phyloP scores from a whole-genome alignment of 2,797 vertebrate species.

The Uromys caudimaculatus region DNA sequence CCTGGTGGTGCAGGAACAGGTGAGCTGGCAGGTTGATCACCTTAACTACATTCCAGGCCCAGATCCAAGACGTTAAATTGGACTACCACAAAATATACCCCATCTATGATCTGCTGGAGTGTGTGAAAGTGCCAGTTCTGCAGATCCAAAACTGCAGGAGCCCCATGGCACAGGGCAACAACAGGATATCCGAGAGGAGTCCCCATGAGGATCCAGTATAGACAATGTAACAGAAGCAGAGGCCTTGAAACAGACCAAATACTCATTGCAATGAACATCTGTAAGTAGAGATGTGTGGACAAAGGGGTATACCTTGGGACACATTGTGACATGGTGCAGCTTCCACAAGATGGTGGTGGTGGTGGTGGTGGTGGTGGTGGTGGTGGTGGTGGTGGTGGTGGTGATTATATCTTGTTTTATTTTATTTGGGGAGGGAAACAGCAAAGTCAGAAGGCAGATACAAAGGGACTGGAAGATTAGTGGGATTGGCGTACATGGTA shows the following conservation, averaged over 20 bases:
- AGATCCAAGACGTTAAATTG: neutral
- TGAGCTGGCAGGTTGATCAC: neutral
- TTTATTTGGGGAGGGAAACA: slow-evolving; percentile 28
- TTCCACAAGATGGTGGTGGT: neutral
- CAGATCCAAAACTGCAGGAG: neutral
- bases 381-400: too few species aligned
- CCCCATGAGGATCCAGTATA: neutral
- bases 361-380: too few species aligned
- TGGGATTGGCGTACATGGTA: neutral
- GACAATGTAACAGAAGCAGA: neutral
- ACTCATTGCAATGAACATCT: neutral
- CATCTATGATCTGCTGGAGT: neutral
- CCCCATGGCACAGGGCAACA: neutral
- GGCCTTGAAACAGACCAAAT: neutral
- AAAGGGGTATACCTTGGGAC: neutral
- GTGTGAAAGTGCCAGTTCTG: neutral
- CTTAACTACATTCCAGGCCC: neutral
- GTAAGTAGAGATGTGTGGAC: neutral
- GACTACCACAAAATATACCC: neutral
- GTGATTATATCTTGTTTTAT: neutral
- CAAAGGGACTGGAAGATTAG: neutral
- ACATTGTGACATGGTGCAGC: neutral
- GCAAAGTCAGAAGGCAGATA: neutral
- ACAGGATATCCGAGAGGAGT: neutral
- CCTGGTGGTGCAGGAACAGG: neutral